These are phyloP conservation scores for Drosophila auraria DNA, from an alignment of 1,140 invertebrate genomes.

Conservation along the genomic window DNA sequence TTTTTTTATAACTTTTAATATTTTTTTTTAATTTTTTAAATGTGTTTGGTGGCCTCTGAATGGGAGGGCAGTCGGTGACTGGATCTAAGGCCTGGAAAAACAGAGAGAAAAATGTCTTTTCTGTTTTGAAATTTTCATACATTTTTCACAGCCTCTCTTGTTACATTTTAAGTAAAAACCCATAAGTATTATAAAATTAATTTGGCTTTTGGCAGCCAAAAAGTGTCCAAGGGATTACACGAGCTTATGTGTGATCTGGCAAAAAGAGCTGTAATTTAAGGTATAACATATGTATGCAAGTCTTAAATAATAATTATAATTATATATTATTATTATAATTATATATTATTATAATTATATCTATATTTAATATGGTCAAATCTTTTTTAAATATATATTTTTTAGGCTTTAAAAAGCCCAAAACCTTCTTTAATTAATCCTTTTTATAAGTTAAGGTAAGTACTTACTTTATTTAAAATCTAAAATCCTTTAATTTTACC, in stretches of 20 bases:
- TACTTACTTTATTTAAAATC: not conserved
- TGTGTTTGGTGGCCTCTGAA: no score
- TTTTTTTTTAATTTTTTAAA: not conserved
- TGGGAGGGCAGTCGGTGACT: no score
- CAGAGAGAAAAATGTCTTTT: not conserved
- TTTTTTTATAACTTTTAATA: not conserved
- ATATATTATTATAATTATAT: not conserved
- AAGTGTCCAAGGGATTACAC: not conserved
- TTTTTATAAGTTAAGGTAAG: not conserved
- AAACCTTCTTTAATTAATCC: rapidly evolving
- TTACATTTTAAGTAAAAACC: not conserved
- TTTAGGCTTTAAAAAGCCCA: no score
- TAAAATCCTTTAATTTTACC: no score
- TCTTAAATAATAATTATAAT: not conserved
- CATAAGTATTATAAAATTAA: slow-evolving; percentile 11
- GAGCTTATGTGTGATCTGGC: not conserved
- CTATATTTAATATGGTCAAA: no score
- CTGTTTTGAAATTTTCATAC: not conserved
- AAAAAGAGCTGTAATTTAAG: not conserved
- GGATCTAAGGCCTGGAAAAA: not conserved
- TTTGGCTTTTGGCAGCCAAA: slow-evolving; percentile 43
- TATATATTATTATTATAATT: not conserved
- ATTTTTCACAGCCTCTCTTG: not conserved
- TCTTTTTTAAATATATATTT: not conserved
- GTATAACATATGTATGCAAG: not conserved